Evolutionary conservation across 2,888 invertebrate genomes (phyloP).

Genomic region (Xestoiulus laeticollis): DNA sequence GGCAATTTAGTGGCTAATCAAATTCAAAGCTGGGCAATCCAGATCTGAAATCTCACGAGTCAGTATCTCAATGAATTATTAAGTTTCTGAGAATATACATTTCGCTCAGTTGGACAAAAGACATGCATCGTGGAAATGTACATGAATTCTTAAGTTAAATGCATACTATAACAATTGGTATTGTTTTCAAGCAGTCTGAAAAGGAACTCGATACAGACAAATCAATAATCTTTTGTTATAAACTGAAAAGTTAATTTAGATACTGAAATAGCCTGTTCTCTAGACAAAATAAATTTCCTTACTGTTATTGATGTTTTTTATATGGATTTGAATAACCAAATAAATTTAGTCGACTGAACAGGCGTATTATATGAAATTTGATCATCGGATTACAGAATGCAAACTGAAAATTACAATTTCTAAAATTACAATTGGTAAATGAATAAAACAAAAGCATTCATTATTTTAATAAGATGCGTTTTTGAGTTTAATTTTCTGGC

Average conservation of each 20-base stretch:
- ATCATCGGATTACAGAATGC: no score
- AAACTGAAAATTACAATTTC: no score
- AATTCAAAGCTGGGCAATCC: not conserved
- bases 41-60: not conserved
- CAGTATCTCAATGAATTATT: slow-evolving; percentile 8
- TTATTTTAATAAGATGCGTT: no score
- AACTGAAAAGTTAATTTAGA: not conserved
- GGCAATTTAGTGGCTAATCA: slow-evolving; percentile 15
- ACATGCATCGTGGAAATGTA: not conserved
- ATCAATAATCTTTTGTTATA: not conserved
- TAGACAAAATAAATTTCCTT: not conserved
- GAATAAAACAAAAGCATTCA: no score
- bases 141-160: not conserved
- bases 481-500: no score
- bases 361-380: no score
- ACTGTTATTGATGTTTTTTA: not conserved
- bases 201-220: not conserved
- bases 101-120: not conserved
- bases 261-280: not conserved
- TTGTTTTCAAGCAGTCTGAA: not conserved
- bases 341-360: no score
- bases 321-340: no score
- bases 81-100: not conserved
- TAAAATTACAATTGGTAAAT: no score
- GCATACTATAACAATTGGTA: not conserved